These are phyloP conservation scores for Calliopum simillimum DNA, from an alignment of 2,888 invertebrate species.

Conservation along the genomic window DNA sequence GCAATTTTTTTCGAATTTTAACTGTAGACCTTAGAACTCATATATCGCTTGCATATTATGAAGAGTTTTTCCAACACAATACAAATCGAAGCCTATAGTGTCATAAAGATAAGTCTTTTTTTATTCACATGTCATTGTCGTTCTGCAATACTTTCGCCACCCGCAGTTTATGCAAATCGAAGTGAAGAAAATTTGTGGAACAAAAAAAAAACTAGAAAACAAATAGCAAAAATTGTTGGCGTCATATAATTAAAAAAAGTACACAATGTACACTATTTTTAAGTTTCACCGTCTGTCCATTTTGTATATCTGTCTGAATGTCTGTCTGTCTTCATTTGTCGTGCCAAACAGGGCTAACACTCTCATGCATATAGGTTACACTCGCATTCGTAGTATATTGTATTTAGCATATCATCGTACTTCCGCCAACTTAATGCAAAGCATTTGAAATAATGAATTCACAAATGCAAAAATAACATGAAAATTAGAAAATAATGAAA, in stretches of 20 bases:
- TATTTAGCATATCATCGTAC: not conserved
- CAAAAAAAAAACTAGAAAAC: not conserved
- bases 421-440: conserved; percentile 3
- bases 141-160: conserved; percentile 2
- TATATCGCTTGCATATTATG: too few relatives aligned
- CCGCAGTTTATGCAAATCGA: conserved; percentile 13
- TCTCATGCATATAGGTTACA: not conserved
- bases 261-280: too few relatives aligned
- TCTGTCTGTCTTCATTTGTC: not conserved
- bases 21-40: too few relatives aligned
- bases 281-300: too few relatives aligned
- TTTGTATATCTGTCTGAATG: not conserved
- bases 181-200: not conserved
- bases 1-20: too few relatives aligned
- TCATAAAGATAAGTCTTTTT: too few relatives aligned
- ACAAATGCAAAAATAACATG: not conserved
- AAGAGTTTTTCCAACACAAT: too few relatives aligned
- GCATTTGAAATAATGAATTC: not conserved
- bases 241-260: conserved; percentile 4
- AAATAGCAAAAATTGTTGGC: conserved; percentile 1
- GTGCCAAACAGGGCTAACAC: conserved; percentile 2
- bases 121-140: too few relatives aligned
- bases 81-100: too few relatives aligned
- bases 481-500: not conserved
- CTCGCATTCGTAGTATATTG: too few relatives aligned